Evolutionary conservation across 2,113 vertebrate species (phyloP), one percentile per base, ranked within the genome.

Genomic region (Lycaon pictus): DNA sequence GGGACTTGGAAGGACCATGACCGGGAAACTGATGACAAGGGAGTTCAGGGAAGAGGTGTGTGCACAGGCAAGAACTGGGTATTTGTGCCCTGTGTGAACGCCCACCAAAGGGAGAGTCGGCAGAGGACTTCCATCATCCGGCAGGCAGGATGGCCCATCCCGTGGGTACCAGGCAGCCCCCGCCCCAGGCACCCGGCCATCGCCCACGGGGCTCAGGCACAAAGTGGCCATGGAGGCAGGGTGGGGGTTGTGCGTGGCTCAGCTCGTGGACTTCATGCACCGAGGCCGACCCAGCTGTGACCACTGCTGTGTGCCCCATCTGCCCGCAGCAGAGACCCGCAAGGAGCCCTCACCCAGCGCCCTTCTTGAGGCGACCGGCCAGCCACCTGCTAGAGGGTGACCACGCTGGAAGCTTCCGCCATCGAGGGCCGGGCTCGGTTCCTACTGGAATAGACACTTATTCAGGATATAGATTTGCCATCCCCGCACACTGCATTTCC

Each of bases 181-280:
- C 1, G 43, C 65, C 37, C 65, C 51, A 11, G 62, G 43, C 63
- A 25, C 29, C 43, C 63, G 2, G 32, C 7, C 84, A 19, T 4
- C 0, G 0, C 1, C 11, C 63, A 11, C 17, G 0, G 22, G 51
- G 51, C 3, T 37, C 22, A 4, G 2, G 13, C 10, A 1, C 15
- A 2, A 56, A 27, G 48, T 7, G 32, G 22, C 32, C 1, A 3
- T 7, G 25, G 63, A 17, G 84, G 63, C 63, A 69, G 83, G 29
- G 5, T 16, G 62, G 48, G 9, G 29, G 63, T 11, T 1, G 3
- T 0, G 1, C 0, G 1, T 0, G 65, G 13, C 10, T 20, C 51
- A 56, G 51, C 51, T 7, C 65, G 2, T 3, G 65, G 22, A n/a
- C 16, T 19, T 51, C 65, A 19, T 9, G 16, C n/a, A 2, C 51